Base-by-base conservation (phyloP, 2,797 vertebrate genomes). In the Lutjanus argentimaculatus region DNA sequence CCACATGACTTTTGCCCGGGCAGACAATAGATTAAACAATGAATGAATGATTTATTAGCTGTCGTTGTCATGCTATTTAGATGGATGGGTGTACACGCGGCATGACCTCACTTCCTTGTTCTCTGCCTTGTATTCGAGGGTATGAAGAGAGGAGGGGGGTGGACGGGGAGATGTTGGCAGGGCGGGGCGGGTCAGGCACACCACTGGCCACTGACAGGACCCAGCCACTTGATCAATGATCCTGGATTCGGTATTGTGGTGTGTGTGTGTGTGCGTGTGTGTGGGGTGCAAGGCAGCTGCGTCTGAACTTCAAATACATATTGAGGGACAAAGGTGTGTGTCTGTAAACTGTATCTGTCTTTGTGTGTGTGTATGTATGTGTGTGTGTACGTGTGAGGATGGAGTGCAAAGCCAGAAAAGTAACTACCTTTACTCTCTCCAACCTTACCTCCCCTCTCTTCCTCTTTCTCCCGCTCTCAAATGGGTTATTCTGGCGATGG, bases 401-500 rank as follows among this genome's bases (percentile, higher is more conserved):
- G 62, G 75, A 88, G 91, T 86, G 79, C 85, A 86, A 88, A 87
- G 85, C 86, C 88, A 84, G 87, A 93, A 91, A 93, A 94, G 94
- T 95, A 94, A 94, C 89, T 94, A 93, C 93, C 91, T 93, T 91
- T 91, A 92, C 91, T 90, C 93, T 93, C 88, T 86, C 77, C 88
- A 92, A 89, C 90, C 92, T 92, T 77, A 87, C 85, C 91, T 90
- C 85, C 87, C 86, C 86, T 89, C 88, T 90, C 91, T 92, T 92
- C 89, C 89, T 86, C 89, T 91, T 88, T 92, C 91, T 88, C 85
- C 84, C 88, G 96, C 96, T 97, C 97, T 99, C 97, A 97, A 96
- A 97, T 98, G 97, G 97, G 96, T 98, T 98, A 98, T 97, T 97
- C 96, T 96, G 96, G 97, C 97, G 97, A 99, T 98, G 97, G 95